Percentiles rank a stretch among this genome's conserved stretches.
These are phyloP conservation scores for Eolophus roseicapilla DNA, from an alignment of 2,113 vertebrate genomes.

Conservation along the genomic window DNA sequence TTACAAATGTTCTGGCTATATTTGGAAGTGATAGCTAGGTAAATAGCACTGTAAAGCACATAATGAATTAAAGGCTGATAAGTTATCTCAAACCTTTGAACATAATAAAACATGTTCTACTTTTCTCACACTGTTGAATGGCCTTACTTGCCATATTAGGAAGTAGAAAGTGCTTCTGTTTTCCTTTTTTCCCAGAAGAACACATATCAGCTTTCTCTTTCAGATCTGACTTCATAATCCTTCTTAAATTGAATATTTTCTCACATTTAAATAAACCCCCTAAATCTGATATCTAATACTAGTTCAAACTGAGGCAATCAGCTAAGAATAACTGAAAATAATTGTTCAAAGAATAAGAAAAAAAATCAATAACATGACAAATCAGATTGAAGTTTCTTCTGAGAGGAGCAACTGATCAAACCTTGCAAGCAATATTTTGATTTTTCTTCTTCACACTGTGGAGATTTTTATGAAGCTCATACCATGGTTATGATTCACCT, in stretches of 20 bases:
- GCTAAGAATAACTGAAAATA: slow-evolving; percentile 55
- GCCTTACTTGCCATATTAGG: background rate
- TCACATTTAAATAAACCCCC: slow-evolving; percentile 17
- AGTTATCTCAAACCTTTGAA: slow-evolving; percentile 9
- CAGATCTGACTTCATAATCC: slow-evolving; percentile 19
- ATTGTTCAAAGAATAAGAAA: background rate
- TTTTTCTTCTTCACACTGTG: background rate
- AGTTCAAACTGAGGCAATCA: slow-evolving; percentile 50
- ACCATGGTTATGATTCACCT: background rate
- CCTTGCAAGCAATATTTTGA: slow-evolving; percentile 1
- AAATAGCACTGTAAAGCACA: background rate
- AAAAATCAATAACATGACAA: slow-evolving; percentile 22
- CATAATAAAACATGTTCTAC: background rate
- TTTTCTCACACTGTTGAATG: background rate
- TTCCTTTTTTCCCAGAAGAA: background rate
- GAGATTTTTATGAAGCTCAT: background rate
- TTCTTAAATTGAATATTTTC: slow-evolving; percentile 25
- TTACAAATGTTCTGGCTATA: background rate
- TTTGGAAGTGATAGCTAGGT: slow-evolving; percentile 9
- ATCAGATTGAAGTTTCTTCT: slow-evolving; percentile 39
- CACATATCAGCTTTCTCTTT: background rate
- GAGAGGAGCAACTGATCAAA: slow-evolving; percentile 42
- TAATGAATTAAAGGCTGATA: background rate
- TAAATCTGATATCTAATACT: slow-evolving; percentile 35
- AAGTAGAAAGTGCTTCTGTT: background rate